phyloP scores from a whole-genome alignment of 2,888 invertebrate genomes.

The Coronaproctus castanopsis region DNA sequence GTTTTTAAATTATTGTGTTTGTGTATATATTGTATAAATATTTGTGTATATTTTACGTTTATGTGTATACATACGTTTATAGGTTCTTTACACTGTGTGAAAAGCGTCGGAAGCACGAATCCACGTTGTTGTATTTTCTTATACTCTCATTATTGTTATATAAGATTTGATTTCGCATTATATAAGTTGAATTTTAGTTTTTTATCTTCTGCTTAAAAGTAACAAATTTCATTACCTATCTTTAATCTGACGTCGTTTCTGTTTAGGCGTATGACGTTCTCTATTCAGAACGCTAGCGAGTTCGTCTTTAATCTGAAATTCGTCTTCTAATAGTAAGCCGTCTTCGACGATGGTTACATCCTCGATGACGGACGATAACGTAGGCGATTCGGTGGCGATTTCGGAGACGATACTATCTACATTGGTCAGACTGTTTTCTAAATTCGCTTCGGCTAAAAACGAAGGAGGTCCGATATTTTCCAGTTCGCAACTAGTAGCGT shows the following conservation, averaged over 20 bases:
- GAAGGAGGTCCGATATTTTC: slow-evolving; percentile 70
- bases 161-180: too few species aligned
- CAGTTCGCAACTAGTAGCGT: slow-evolving; percentile 24
- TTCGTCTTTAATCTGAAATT: slow-evolving; percentile 25
- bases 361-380: slow-evolving; percentile 22
- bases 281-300: slow-evolving; percentile 48
- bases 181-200: too few species aligned
- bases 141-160: too few species aligned
- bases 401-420: slow-evolving; percentile 70
- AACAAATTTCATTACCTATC: too few species aligned
- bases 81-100: too few species aligned
- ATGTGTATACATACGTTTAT: too few species aligned
- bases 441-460: slow-evolving; percentile 43
- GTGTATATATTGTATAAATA: too few species aligned
- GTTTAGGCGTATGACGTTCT: slow-evolving; percentile 51
- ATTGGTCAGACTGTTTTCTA: slow-evolving; percentile 64
- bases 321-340: slow-evolving; percentile 20
- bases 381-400: slow-evolving; percentile 37
- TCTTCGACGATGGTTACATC: slow-evolving; percentile 25
- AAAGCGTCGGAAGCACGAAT: too few species aligned
- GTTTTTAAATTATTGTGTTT: too few species aligned
- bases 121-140: too few species aligned
- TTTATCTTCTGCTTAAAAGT: too few species aligned
- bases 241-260: slow-evolving; percentile 49
- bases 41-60: too few species aligned